Conservation (phyloP, 2,888 invertebrate genomes). For the Oscheius myriophilus region DNA sequence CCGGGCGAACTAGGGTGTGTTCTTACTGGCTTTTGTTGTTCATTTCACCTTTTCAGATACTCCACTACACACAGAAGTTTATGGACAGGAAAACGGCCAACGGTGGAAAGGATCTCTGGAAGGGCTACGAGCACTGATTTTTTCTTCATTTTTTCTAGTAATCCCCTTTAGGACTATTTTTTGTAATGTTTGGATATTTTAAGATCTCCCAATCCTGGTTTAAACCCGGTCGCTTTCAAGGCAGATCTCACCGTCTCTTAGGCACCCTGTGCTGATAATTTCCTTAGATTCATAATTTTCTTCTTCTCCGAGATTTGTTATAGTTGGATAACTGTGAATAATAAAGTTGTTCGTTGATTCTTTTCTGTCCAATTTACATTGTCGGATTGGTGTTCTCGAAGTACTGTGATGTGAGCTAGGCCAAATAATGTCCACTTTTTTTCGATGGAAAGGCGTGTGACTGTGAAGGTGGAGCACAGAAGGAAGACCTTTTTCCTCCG, state of each 20-base stretch:
- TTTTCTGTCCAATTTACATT: too few species aligned
- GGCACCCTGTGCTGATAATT: too few species aligned
- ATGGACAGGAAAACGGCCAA: constrained; percentile 42
- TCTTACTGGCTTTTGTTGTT: background rate
- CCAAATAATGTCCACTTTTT: too few species aligned
- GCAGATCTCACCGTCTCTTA: background rate
- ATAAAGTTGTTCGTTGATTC: too few species aligned
- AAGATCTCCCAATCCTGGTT: background rate
- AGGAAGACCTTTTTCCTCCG: constrained; percentile 60
- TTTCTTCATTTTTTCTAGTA: background rate
- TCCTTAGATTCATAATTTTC: too few species aligned
- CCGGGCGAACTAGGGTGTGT: background rate
- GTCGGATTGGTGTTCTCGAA: too few species aligned
- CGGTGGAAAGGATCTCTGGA: constrained; percentile 42
- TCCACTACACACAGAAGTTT: constrained; percentile 35
- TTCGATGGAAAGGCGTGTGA: constrained; percentile 43
- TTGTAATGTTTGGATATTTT: too few species aligned
- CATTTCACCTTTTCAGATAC: constrained; percentile 36
- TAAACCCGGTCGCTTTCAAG: background rate
- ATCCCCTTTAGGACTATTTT: constrained; percentile 1
- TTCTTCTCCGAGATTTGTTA: background rate
- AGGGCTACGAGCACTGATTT: constrained; percentile 34
- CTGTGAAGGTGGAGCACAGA: constrained; percentile 52
- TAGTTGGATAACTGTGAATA: too few species aligned
- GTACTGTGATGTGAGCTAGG: too few species aligned